Evolutionary conservation across 2,888 invertebrate species (phyloP).

Genomic region (Hirtodrosophila confusa): DNA sequence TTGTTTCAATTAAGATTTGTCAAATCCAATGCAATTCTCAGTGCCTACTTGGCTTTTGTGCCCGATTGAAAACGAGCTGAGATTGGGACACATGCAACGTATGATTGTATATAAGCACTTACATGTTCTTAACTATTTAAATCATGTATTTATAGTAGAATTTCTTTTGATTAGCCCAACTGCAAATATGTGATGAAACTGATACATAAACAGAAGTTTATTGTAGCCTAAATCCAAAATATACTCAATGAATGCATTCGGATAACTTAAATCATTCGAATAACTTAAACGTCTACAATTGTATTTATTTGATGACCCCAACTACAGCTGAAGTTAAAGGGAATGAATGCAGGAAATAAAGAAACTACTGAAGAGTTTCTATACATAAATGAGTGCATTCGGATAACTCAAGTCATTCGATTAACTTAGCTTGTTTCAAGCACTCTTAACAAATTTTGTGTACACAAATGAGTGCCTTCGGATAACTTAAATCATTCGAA

Average conservation of each 20-base stretch:
- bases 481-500: neutral
- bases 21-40: slow-evolving; percentile 75
- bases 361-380: too few species aligned
- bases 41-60: slow-evolving; percentile 38
- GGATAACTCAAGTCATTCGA: too few species aligned
- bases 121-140: too few species aligned
- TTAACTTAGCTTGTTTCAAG: too few species aligned
- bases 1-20: slow-evolving; percentile 80
- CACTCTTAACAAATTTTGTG: too few species aligned
- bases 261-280: slow-evolving; percentile 1
- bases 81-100: slow-evolving; percentile 38
- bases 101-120: slow-evolving; percentile 10
- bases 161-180: too few species aligned
- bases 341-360: too few species aligned
- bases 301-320: neutral
- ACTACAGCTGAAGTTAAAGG: too few species aligned
- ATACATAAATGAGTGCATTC: neutral
- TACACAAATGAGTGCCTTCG: too few species aligned
- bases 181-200: too few species aligned
- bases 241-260: neutral
- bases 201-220: too few species aligned
- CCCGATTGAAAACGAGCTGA: slow-evolving; percentile 54
- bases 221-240: neutral
- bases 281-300: neutral
- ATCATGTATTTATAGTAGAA: too few species aligned